Evolutionary conservation across 2,888 invertebrate genomes (phyloP), one percentile per base, ranked within the genome.

Genomic region (Sceliomorpha sp.): DNA sequence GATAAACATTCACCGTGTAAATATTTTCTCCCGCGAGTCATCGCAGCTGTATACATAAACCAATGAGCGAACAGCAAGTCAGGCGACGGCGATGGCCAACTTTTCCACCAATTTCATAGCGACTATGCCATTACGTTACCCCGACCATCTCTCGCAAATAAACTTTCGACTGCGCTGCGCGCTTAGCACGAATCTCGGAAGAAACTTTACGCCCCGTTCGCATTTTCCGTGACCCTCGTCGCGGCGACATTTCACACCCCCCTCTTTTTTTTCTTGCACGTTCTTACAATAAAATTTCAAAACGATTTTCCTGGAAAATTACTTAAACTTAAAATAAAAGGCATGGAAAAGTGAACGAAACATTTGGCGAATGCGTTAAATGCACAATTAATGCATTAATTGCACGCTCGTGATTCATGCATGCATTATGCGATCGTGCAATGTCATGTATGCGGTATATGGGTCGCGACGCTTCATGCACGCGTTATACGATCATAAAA

Each of bases 161-260:
- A 62, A 62, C 68, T 68, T 68, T 68, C 68, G 68, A 62, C 62
- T 27, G 56, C 51, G 55, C 37, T 56, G 48, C 39, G n/a, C n/a
- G 66, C 51, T 56, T 58, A 66, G 48, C 58, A 14, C 40, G 45
- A 50, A 66, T 58, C 66, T 66, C 51, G 45, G 40, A 12, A 17
- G 9, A 66, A 66, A 66, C 58, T 66, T 66, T 66, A 14, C 39
- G 50, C 51, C 29, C 53, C 1, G 24, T 40, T 56, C 58, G 47
- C 47, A 66, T 66, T 66, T 66, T 51, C 58, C 47, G 13, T 17
- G 53, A 47, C 62, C 47, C 53, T 63, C 53, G 63, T 63, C 27
- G 24, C 4, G 26, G 9, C 40, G 29, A 29, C 29, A 10, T 9
- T 45, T 6, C 31, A 13, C 45, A 31, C 39, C 45, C n/a, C 39